A percentile compares a stretch with the other conserved stretches of the same genome.
Conservation (phyloP, 2,797 vertebrate genomes). For the Pseudomugil gertrudae region DNA sequence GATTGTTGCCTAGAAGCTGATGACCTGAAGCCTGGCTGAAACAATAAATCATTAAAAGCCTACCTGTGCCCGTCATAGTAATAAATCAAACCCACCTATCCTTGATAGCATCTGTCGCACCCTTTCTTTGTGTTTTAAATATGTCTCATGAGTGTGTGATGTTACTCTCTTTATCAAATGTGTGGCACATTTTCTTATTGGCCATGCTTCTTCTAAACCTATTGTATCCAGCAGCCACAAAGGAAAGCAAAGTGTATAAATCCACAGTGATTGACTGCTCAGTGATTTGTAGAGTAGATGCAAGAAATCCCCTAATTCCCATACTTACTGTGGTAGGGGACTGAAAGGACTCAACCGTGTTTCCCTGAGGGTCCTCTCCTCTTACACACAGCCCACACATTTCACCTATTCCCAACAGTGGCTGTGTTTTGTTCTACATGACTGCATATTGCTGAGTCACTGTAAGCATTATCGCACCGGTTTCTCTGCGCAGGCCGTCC, state of each 20-base stretch:
- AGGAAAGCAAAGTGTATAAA: constrained; percentile 34
- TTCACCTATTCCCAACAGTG: constrained; percentile 57
- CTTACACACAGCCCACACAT: constrained; percentile 66
- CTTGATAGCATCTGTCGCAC: constrained; percentile 57
- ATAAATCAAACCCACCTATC: constrained; percentile 79
- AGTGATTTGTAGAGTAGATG: constrained; percentile 36
- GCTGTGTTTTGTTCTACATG: constrained; percentile 65
- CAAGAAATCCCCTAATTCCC: constrained; percentile 48
- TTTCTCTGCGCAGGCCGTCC: constrained; percentile 40
- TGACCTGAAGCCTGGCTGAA: constrained; percentile 82
- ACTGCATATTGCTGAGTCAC: constrained; percentile 58
- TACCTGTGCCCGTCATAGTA: constrained; percentile 69
- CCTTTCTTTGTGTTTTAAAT: constrained; percentile 59
- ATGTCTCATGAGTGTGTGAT: constrained; percentile 65
- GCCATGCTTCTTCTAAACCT: constrained; percentile 15
- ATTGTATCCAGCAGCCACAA: constrained; percentile 6
- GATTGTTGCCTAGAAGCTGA: constrained; percentile 79
- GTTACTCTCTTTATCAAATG: constrained; percentile 65
- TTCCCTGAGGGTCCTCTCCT: constrained; percentile 58
- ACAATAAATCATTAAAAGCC: constrained; percentile 82
- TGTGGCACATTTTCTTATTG: constrained; percentile 29
- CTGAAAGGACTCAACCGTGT: constrained; percentile 46
- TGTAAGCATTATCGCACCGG: constrained; percentile 21
- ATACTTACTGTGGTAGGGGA: constrained; percentile 46
- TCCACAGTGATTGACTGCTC: constrained; percentile 27